Evolutionary conservation across 2,113 vertebrate species (phyloP).

Genomic region (Astur gentilis): DNA sequence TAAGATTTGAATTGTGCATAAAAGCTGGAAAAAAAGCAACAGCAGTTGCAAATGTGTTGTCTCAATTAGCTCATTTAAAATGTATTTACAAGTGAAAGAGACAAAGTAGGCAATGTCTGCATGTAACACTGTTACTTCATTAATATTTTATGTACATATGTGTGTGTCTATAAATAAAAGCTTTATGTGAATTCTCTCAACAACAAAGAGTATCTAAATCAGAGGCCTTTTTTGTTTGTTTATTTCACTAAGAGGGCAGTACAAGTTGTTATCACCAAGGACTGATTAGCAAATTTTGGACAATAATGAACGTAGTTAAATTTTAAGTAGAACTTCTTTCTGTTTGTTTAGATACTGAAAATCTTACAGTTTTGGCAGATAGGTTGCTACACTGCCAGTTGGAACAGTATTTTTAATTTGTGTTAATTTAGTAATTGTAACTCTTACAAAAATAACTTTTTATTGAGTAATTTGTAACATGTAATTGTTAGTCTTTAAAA

Average conservation of each 20-base stretch:
- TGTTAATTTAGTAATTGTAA: constrained; percentile 22
- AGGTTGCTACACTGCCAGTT: constrained; percentile 11
- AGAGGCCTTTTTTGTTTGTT: constrained; percentile 66
- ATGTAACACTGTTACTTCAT: constrained; percentile 69
- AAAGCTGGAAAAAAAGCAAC: constrained; percentile 67
- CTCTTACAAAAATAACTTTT: neutral
- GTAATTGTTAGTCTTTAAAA: neutral
- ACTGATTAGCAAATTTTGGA: constrained; percentile 44
- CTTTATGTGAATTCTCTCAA: constrained; percentile 67
- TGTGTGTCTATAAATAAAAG: constrained; percentile 62
- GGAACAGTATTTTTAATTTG: constrained; percentile 5
- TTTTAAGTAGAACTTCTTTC: constrained; percentile 26
- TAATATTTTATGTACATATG: constrained; percentile 70
- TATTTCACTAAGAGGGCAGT: constrained; percentile 61
- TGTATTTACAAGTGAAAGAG: constrained; percentile 72
- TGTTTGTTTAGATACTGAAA: constrained; percentile 1
- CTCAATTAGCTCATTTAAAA: constrained; percentile 75
- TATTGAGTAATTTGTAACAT: neutral
- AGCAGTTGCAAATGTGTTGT: constrained; percentile 70
- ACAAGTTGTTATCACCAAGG: constrained; percentile 24
- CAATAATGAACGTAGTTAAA: neutral
- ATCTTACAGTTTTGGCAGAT: constrained; percentile 17
- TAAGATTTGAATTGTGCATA: constrained; percentile 75
- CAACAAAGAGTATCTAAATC: constrained; percentile 45
- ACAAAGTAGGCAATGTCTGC: constrained; percentile 70